Base-by-base conservation (phyloP, 1,140 invertebrate species). In the Drosophila ercepeae region DNA sequence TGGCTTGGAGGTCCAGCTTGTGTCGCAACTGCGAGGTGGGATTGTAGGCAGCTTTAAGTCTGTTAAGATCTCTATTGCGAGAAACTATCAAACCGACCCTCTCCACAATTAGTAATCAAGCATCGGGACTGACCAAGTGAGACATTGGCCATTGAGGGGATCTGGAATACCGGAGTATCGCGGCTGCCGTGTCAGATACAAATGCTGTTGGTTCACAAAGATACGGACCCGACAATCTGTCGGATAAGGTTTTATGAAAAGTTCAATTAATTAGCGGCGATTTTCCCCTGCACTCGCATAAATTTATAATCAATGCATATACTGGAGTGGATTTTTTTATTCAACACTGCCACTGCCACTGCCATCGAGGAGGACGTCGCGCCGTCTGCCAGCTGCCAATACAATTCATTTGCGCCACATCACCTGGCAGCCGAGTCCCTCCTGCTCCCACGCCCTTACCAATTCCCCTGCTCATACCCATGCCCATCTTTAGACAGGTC, bases 331-430 rank as follows among this genome's bases (percentile, higher is more conserved):
- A n/a, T n/a, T n/a, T 19, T 46, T 21, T 44, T 48, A 53, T 54
- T 49, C 19, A 16, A 46, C 46, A 51, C 29, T 16, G 34, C 51
- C 6, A 6, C 44, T 41, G 41, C 19, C 46, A 46, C 29, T 21
- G 34, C 44, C 8, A 6, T 29, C 4, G 11, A 32, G 29, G 67
- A 25, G 68, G 68, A 71, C 69, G 71, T 74, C 71, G 57, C 57
- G 60, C 55, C 78, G 74, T 77, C 78, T 83, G 78, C 78, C 75
- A 77, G 73, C 78, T 83, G 78, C 78, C 78, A 83, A 83, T 83
- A 78, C 78, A 83, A 83, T 83, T 83, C 70, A 83, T 83, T 83
- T 83, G 75, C 79, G 69, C 78, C 78, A 65, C 59, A 77, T 83
- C 74, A 77, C 39, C 39, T 72, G 36, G 55, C 60, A 60, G 67